Conservation (phyloP, 2,797 vertebrate genomes). For the Selene dorsalis region DNA sequence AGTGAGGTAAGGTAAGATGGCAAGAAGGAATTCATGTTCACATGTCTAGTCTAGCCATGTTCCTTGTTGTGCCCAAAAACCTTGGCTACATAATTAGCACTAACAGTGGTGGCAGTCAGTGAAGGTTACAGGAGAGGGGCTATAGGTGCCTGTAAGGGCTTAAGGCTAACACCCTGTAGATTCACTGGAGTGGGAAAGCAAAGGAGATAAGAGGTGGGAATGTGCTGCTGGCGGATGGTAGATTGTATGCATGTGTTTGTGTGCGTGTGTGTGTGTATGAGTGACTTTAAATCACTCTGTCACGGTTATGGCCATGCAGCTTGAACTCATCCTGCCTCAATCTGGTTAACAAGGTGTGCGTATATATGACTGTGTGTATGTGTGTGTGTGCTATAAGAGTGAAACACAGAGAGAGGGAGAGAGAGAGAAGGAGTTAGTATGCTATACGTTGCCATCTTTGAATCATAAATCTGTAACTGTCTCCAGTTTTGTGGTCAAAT, state of each 20-base stretch:
- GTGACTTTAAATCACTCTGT: conserved; percentile 66
- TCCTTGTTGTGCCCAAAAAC: conserved; percentile 11
- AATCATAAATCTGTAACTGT: conserved; percentile 47
- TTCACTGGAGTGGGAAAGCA: conserved; percentile 46
- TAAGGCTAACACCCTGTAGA: conserved; percentile 36
- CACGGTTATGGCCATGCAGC: conserved; percentile 49
- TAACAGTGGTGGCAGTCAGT: conserved; percentile 28
- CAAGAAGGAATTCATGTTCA: conserved; percentile 18
- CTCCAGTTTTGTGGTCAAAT: conserved; percentile 42
- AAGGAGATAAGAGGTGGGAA: conserved; percentile 45
- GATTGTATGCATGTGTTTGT: conserved; percentile 10
- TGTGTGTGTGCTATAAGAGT: conserved; percentile 1
- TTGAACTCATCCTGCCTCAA: conserved; percentile 45
- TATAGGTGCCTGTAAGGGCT: conserved; percentile 40
- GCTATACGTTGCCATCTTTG: conserved; percentile 25
- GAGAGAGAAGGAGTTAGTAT: conserved; percentile 38
- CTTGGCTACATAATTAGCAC: conserved; percentile 41
- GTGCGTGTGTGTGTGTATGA: conserved; percentile 30
- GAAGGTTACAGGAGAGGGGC: conserved; percentile 37
- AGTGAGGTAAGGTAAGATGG: not conserved
- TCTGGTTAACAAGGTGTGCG: conserved; percentile 37
- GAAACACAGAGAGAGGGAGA: not conserved
- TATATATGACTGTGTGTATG: conserved; percentile 14
- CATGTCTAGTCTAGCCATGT: conserved; percentile 4
- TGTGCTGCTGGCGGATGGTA: conserved; percentile 8